Conservation (phyloP, 2,113 vertebrate genomes). For the Theristicus caerulescens region DNA sequence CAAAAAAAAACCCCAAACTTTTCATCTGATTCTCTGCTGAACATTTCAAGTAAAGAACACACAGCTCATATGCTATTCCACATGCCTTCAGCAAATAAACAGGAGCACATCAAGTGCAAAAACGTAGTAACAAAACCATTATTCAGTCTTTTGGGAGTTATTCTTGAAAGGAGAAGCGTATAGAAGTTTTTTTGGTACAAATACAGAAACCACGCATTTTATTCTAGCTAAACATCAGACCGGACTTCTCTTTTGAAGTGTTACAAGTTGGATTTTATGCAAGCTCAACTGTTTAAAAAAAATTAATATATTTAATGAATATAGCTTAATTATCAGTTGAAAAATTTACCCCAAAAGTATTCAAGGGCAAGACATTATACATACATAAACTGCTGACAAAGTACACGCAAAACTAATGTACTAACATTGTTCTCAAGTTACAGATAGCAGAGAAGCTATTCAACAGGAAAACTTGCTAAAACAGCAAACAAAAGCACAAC, state of each 20-base stretch:
- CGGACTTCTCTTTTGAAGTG: not conserved
- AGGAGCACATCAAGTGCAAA: not conserved
- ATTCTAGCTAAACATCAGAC: not conserved
- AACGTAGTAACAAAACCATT: constrained; percentile 59
- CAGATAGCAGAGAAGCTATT: constrained; percentile 6
- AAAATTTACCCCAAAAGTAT: not conserved
- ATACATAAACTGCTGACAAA: not conserved
- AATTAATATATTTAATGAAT: not conserved
- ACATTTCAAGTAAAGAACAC: not conserved
- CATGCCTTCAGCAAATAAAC: not conserved
- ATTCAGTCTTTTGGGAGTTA: constrained; percentile 48
- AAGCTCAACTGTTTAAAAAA: not conserved
- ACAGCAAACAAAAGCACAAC: constrained; percentile 58
- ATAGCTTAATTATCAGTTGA: not conserved
- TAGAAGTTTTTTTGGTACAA: not conserved
- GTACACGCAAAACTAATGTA: not conserved
- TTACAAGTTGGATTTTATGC: not conserved
- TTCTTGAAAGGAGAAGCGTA: not conserved
- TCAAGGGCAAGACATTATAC: not conserved
- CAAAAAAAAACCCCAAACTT: not conserved
- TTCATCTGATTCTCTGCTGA: constrained; percentile 53
- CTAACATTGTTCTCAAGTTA: constrained; percentile 7
- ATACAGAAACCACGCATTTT: not conserved
- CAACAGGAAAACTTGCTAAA: constrained; percentile 24
- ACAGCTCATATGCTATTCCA: not conserved